Conservation (phyloP, 2,888 invertebrate genomes). For the Leuctra nigra region DNA sequence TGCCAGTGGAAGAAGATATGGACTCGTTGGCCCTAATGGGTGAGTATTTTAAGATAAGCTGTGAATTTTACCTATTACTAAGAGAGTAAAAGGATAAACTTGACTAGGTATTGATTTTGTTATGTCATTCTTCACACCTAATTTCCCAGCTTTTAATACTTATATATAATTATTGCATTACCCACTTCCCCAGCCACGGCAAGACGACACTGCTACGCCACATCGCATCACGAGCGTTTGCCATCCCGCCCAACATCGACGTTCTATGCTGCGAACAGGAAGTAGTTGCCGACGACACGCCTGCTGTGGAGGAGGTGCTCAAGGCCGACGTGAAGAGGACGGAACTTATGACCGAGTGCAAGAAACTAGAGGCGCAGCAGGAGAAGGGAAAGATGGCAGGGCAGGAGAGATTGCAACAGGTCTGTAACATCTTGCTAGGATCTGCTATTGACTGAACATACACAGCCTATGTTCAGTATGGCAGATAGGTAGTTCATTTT, state of each 20-base stretch:
- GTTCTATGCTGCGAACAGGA: slow-evolving; percentile 97
- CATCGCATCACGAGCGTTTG: slow-evolving; percentile 81
- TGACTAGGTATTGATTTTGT: too few relatives aligned
- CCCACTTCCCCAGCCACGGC: slow-evolving; percentile 63
- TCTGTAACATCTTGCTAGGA: too few relatives aligned
- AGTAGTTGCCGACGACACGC: slow-evolving; percentile 89
- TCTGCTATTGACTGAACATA: too few relatives aligned
- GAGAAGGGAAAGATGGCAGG: slow-evolving; percentile 66
- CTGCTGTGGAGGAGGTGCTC: slow-evolving; percentile 89
- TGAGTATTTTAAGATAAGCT: too few relatives aligned
- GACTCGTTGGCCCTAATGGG: slow-evolving; percentile 97
- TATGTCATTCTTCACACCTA: too few relatives aligned
- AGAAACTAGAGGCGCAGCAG: slow-evolving; percentile 64
- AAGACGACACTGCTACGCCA: slow-evolving; percentile 96
- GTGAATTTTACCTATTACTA: too few relatives aligned
- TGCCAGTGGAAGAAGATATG: slow-evolving; percentile 90
- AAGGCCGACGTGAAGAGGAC: slow-evolving; percentile 89
- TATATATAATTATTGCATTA: background rate
- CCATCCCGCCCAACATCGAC: slow-evolving; percentile 93
- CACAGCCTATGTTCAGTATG: too few relatives aligned
- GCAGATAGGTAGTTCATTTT: too few relatives aligned
- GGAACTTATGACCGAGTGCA: slow-evolving; percentile 73
- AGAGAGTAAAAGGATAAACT: too few relatives aligned
- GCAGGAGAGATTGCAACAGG: slow-evolving; percentile 74
- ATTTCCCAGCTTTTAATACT: background rate